Percentiles rank a stretch among this genome's conserved stretches.
Evolutionary conservation across 2,888 invertebrate species (phyloP).

Genomic region (Heterodera filipjevi): DNA sequence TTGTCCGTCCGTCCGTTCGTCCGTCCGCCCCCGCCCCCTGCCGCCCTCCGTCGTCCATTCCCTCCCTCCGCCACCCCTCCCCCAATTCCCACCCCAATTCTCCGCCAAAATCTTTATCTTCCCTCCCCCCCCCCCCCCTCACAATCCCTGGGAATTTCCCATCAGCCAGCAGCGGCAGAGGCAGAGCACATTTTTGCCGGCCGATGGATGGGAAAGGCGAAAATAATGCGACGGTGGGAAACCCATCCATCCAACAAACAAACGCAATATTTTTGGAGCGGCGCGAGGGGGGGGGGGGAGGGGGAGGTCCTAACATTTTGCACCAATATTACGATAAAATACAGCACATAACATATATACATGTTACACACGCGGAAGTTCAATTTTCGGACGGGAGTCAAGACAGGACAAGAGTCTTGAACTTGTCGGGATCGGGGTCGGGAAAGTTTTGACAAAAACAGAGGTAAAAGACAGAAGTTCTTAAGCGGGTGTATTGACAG

Average conservation of each 20-base stretch:
- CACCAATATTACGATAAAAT: neutral
- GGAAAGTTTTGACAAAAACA: no score
- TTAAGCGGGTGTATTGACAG: no score
- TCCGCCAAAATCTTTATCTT: conserved; percentile 10
- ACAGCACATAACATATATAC: no score
- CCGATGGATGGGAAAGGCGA: conserved; percentile 12
- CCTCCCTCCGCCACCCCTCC: neutral
- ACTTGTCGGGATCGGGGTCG: no score
- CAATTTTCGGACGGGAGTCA: no score
- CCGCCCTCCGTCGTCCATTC: neutral
- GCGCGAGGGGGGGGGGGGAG: neutral
- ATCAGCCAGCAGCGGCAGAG: neutral
- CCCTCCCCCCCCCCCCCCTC: neutral
- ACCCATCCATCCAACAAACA: neutral
- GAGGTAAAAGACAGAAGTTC: no score
- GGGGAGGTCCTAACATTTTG: no score
- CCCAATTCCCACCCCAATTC: conserved; percentile 7
- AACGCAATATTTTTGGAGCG: conserved; percentile 7
- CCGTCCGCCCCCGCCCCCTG: neutral
- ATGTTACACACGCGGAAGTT: no score
- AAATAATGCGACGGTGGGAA: conserved; percentile 8
- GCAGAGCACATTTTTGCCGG: neutral
- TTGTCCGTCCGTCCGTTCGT: neutral
- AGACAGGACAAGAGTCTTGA: no score
- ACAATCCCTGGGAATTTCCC: conserved; percentile 12